A percentile compares a stretch with the other conserved stretches of the same genome.
Evolutionary conservation across 2,888 invertebrate genomes (phyloP).

Genomic region (Nowickia ferox): DNA sequence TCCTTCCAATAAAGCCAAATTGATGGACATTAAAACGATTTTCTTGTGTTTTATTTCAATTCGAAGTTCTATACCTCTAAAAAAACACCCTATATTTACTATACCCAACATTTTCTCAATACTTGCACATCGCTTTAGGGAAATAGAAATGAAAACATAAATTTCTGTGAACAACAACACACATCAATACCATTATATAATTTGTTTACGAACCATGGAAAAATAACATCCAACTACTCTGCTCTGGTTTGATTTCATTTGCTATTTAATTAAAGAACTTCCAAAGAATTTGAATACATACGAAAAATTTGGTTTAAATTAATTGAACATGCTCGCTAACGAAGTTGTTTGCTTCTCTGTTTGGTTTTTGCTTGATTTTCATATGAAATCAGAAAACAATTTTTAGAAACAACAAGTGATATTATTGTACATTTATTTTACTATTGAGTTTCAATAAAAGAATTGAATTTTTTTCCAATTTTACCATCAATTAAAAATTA

Average conservation of each 20-base stretch:
- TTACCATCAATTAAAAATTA: slow-evolving; percentile 61
- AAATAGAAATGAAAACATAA: background rate
- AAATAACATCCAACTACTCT: background rate
- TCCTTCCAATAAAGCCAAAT: too few relatives aligned
- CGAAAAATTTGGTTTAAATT: slow-evolving; percentile 39
- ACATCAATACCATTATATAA: slow-evolving; percentile 18
- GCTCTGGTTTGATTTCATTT: slow-evolving; percentile 38
- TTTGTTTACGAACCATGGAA: slow-evolving; percentile 25
- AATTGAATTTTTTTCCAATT: slow-evolving; percentile 64
- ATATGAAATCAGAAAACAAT: slow-evolving; percentile 27
- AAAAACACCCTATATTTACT: too few relatives aligned
- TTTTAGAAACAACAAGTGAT: slow-evolving; percentile 24
- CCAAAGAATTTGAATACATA: slow-evolving; percentile 28
- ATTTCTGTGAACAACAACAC: background rate
- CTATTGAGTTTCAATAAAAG: slow-evolving; percentile 49
- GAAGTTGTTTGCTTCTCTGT: slow-evolving; percentile 17
- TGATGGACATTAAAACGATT: too few relatives aligned
- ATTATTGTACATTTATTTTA: slow-evolving; percentile 36
- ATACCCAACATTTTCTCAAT: background rate
- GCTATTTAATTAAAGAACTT: slow-evolving; percentile 56
- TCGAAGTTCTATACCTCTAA: too few relatives aligned
- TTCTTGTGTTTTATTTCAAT: too few relatives aligned
- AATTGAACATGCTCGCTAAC: slow-evolving; percentile 39
- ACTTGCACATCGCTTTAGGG: too few relatives aligned
- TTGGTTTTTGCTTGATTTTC: background rate